Percentiles rank a stretch among this genome's conserved stretches.
Evolutionary conservation across 2,113 vertebrate species (phyloP).

Genomic region (Zapornia atra): DNA sequence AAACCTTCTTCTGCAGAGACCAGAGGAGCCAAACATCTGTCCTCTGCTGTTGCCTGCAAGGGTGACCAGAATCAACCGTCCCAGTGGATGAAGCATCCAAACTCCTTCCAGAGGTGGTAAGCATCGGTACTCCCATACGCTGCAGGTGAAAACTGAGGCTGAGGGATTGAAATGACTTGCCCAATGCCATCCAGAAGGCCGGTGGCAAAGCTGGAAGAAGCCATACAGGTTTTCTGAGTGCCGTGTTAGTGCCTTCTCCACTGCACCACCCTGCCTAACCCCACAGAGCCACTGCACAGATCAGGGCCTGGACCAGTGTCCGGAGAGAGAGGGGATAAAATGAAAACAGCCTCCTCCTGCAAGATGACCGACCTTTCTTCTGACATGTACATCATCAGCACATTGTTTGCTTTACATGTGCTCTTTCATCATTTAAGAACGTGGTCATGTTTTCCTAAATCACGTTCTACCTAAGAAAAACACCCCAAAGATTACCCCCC

Average conservation of each 20-base stretch:
- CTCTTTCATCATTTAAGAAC: neutral
- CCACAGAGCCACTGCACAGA: neutral
- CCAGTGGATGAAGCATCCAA: neutral
- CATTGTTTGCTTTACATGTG: neutral
- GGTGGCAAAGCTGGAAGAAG: neutral
- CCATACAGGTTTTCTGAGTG: neutral
- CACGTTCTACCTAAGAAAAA: neutral
- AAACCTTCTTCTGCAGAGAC: neutral
- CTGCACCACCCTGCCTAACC: accelerated
- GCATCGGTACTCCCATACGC: accelerated
- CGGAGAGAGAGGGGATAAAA: neutral
- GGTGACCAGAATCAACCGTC: neutral
- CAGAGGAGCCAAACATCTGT: neutral
- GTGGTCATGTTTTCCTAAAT: neutral
- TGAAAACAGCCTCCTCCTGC: neutral
- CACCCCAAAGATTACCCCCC: neutral
- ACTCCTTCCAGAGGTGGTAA: neutral
- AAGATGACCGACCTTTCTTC: neutral
- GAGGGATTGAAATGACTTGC: neutral
- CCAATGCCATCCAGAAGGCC: neutral
- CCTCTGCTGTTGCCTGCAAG: neutral
- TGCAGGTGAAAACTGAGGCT: neutral
- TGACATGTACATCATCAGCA: neutral
- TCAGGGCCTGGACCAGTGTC: neutral
- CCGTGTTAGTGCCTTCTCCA: neutral